Conservation (phyloP, 2,888 invertebrate genomes). For the Mesopsocus fuscifrons region DNA sequence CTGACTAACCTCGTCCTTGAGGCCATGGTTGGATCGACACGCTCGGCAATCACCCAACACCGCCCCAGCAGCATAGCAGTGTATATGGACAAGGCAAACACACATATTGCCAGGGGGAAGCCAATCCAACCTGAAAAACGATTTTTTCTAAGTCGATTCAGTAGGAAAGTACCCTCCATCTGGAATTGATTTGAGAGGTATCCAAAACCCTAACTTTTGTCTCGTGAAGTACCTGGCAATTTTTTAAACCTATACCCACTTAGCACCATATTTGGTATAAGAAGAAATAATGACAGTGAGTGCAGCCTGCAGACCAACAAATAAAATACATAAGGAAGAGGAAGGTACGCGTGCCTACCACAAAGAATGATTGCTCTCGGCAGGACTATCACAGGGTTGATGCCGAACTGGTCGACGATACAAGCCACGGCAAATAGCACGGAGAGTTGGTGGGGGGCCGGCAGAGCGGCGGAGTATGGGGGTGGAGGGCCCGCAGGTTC, state of each 20-base stretch:
- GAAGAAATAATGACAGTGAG: no score
- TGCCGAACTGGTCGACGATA: conserved; percentile 64
- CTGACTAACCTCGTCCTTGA: conserved; percentile 39
- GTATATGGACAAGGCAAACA: conserved; percentile 55
- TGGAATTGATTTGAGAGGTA: no score
- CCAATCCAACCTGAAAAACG: conserved; percentile 42
- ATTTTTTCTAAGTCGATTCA: no score
- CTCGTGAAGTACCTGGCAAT: no score
- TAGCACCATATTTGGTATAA: no score
- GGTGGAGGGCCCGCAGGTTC: neutral
- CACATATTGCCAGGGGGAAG: conserved; percentile 41
- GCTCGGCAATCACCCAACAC: conserved; percentile 63
- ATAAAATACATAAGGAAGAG: no score
- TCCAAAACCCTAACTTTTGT: no score
- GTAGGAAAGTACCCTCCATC: no score
- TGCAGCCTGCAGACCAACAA: no score
- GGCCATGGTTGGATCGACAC: conserved; percentile 43
- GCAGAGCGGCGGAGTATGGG: neutral
- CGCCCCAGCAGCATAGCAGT: conserved; percentile 61
- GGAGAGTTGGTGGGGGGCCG: conserved; percentile 32
- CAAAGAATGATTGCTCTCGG: conserved; percentile 57
- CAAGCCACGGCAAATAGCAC: conserved; percentile 52
- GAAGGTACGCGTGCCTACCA: conserved; percentile 36
- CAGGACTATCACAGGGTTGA: conserved; percentile 59
- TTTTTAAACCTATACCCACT: no score